Percentiles rank a stretch among this genome's conserved stretches.
Conservation (phyloP, 1,140 invertebrate genomes). For the Lordiphosa mommai region DNA sequence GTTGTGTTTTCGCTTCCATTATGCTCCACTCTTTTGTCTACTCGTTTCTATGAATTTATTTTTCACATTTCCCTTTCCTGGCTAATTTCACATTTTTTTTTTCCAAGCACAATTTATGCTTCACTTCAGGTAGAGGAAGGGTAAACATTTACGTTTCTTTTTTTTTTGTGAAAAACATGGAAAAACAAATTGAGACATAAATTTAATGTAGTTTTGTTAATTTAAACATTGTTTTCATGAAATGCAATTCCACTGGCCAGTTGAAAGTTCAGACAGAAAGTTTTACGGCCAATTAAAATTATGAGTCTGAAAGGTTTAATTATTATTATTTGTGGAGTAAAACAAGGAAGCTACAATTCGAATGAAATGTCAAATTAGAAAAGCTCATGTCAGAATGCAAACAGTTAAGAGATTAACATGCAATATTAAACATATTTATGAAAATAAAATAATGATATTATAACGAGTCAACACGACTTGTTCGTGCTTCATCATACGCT, state of each 20-base stretch:
- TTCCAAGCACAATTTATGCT: constrained; percentile 47
- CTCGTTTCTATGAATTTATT: constrained; percentile 11
- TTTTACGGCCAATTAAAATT: no score
- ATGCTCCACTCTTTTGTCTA: neutral
- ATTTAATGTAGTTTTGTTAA: constrained; percentile 46
- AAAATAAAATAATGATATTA: no score
- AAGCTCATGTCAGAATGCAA: no score
- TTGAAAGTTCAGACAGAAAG: constrained; percentile 3
- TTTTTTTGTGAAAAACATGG: constrained; percentile 12
- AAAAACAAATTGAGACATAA: constrained; percentile 62
- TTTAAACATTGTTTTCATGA: constrained; percentile 44
- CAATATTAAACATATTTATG: no score
- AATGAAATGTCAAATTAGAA: no score
- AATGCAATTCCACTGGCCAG: neutral
- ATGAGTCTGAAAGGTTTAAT: no score
- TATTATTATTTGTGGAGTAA: no score
- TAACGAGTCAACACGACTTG: no score
- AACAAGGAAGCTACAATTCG: no score
- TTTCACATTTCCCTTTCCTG: constrained; percentile 6
- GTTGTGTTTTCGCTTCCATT: neutral
- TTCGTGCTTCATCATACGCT: no score
- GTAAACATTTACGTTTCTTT: constrained; percentile 10
- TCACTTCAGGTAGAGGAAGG: constrained; percentile 6
- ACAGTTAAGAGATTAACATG: no score
- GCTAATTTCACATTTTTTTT: constrained; percentile 50